Percentiles rank a stretch among this genome's conserved stretches.
These are phyloP conservation scores for Antheraea mylitta DNA, from an alignment of 1,140 invertebrate genomes.

Conservation along the genomic window DNA sequence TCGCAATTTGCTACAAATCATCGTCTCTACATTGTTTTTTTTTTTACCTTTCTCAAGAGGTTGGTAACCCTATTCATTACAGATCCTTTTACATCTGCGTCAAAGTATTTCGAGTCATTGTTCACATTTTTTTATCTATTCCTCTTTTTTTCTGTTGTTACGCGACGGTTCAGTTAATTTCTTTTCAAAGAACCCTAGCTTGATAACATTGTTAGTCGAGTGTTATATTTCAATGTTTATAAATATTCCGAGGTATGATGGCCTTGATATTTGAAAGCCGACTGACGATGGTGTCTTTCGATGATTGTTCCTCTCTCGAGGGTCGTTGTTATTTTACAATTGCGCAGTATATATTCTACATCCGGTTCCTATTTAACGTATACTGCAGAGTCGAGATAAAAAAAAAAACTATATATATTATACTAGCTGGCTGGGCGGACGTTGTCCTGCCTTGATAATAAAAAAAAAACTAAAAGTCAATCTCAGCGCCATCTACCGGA, in stretches of 20 bases:
- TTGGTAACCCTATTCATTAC: neutral
- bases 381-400: too few species aligned
- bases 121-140: neutral
- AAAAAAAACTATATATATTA: too few species aligned
- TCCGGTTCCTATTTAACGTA: too few species aligned
- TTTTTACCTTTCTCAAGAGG: neutral
- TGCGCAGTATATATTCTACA: too few species aligned
- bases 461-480: too few species aligned
- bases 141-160: neutral
- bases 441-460: too few species aligned
- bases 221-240: conserved; percentile 1
- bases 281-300: too few species aligned
- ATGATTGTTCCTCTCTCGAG: too few species aligned
- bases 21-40: neutral
- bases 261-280: neutral
- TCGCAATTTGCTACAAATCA: too few species aligned
- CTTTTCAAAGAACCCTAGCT: neutral
- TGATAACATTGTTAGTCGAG: neutral
- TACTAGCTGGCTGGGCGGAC: too few species aligned
- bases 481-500: too few species aligned
- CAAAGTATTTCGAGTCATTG: neutral
- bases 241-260: neutral
- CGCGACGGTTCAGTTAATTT: conserved; percentile 1
- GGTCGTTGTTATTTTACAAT: too few species aligned
- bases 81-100: neutral